Conservation (phyloP, 2,797 vertebrate genomes). For the Hybognathus amarus region DNA sequence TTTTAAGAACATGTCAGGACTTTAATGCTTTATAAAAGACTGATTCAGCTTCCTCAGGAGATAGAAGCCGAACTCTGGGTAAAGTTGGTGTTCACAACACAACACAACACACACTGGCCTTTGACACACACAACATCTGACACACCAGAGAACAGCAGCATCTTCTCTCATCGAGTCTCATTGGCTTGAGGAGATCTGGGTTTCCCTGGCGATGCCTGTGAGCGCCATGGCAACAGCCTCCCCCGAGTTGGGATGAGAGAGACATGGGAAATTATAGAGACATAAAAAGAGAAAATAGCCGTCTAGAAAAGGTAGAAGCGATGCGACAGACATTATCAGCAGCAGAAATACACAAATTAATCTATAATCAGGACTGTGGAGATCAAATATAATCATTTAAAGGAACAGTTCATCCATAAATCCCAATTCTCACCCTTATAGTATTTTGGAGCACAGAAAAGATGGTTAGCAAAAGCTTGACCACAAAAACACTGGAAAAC, state of each 20-base stretch:
- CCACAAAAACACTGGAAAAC: too few species aligned
- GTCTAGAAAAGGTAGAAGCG: neutral
- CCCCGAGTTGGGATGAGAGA: constrained; percentile 38
- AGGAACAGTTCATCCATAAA: neutral
- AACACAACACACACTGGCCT: neutral
- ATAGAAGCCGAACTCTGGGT: neutral
- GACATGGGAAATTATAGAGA: constrained; percentile 21
- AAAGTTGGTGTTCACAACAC: neutral
- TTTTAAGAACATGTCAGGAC: neutral
- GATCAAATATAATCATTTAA: neutral
- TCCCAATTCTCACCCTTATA: neutral
- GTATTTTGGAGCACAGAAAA: neutral
- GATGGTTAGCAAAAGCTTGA: neutral
- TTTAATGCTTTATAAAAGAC: neutral
- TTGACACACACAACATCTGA: neutral
- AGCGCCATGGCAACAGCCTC: constrained; percentile 56
- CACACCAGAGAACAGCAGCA: neutral
- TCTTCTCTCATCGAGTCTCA: constrained; percentile 37
- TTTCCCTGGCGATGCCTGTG: constrained; percentile 58
- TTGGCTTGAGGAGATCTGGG: constrained; percentile 42
- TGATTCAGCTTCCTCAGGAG: too few species aligned
- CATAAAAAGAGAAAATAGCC: neutral
- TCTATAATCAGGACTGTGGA: neutral
- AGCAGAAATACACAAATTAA: neutral
- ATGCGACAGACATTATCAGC: neutral